A percentile compares a stretch with the other conserved stretches of the same genome.
These are phyloP conservation scores for Hepsetus odoe DNA, from an alignment of 2,113 vertebrate species.

Conservation along the genomic window DNA sequence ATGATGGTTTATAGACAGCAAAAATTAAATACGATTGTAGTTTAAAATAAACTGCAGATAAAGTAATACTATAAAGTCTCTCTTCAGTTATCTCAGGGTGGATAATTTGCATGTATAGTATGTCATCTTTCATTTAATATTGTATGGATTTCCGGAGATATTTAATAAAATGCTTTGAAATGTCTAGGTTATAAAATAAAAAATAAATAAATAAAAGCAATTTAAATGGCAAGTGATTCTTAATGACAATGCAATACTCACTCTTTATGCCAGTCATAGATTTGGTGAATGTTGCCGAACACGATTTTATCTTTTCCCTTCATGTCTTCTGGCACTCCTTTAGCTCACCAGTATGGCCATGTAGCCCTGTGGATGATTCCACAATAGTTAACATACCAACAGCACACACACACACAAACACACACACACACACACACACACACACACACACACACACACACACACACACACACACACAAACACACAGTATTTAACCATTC, in stretches of 20 bases:
- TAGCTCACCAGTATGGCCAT: conserved; percentile 84
- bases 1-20: too few relatives aligned
- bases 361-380: conserved; percentile 78
- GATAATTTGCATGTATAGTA: too few relatives aligned
- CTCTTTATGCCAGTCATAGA: conserved; percentile 95
- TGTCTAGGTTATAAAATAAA: too few relatives aligned
- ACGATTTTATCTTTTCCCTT: conserved; percentile 92
- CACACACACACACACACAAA: not conserved
- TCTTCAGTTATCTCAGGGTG: too few relatives aligned
- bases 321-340: conserved; percentile 85
- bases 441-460: not conserved
- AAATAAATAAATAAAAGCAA: too few relatives aligned
- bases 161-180: too few relatives aligned
- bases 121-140: too few relatives aligned
- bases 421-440: conserved; percentile 31
- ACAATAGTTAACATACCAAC: conserved; percentile 21
- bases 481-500: not conserved
- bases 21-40: too few relatives aligned
- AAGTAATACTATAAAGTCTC: too few relatives aligned
- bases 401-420: not conserved
- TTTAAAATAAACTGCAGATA: too few relatives aligned
- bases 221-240: too few relatives aligned
- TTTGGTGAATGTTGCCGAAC: conserved; percentile 93
- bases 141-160: too few relatives aligned
- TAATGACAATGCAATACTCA: conserved; percentile 68